Evolutionary conservation across 1,140 invertebrate genomes (phyloP), one percentile per base, ranked within the genome.

Genomic region (Drosophila hydei): DNA sequence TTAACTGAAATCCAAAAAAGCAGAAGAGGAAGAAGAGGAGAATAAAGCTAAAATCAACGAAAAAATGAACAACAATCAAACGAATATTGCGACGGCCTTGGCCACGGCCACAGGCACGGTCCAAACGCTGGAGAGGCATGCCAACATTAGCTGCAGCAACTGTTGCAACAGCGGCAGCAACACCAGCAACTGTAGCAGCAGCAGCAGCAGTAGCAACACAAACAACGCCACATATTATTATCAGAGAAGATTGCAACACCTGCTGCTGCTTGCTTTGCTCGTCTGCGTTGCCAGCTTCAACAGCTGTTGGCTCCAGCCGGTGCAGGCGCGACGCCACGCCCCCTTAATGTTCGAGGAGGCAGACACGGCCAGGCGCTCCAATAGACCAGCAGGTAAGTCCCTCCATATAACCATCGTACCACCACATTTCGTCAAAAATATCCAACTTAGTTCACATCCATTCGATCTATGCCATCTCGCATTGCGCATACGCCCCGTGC

Each of bases 311-410:
- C 69, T 47, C 45, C 75, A 72, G 67, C 47, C 59, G 52, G 85
- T 80, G 14, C 73, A 78, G 55, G 89, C 79, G 47, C 76, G 90
- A 42, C 87, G 87, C 56, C 89, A 91, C 69, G 77, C 90, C 14
- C 90, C 90, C 50, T 73, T 91, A 48, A 72, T 91, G 73, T 72
- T 91, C 33, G 90, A 91, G 74, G 90, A 91, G 71, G 56, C 83
- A 50, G 90, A 89, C 38, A 83, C 87, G 42, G 84, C 73, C 52
- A 75, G 90, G 21, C 85, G 90, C 19, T 85, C 88, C 70, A 91
- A 91, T 63, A 50, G 90, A 75, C 90, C 90, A 79, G 90, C 90
- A 56, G 89, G 90, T 91, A 81, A 91, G 90, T 42, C 8, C 27
- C 27, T 4, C 38, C 38, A 40, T 6, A 40, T 16, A 14, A 12